Evolutionary conservation across 23 tunicate species (phyloP).

Genomic region (Trididemnum clinides): DNA sequence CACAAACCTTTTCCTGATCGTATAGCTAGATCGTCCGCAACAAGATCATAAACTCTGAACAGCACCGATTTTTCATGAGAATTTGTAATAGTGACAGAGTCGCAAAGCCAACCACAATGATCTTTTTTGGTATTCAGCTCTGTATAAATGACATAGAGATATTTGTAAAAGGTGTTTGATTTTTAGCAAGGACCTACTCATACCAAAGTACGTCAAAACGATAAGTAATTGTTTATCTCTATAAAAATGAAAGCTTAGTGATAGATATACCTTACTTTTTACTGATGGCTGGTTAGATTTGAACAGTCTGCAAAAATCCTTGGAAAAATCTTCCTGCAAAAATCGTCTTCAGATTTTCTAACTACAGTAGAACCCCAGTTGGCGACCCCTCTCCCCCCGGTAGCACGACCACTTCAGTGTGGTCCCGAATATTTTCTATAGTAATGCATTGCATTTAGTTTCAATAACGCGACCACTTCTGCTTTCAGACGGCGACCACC

Average conservation of each 20-base stretch:
- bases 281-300: neutral
- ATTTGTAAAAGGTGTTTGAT: neutral
- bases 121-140: neutral
- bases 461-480: too few relatives aligned
- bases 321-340: too few relatives aligned
- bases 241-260: too few relatives aligned
- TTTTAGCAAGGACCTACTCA: neutral
- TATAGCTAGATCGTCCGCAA: conserved; percentile 1
- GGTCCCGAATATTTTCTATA: too few relatives aligned
- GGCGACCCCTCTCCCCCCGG: too few relatives aligned
- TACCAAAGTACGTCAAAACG: neutral
- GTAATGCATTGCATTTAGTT: too few relatives aligned
- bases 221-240: too few relatives aligned
- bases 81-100: conserved; percentile 17
- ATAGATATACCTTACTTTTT: too few relatives aligned
- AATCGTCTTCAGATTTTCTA: too few relatives aligned
- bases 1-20: conserved; percentile 32
- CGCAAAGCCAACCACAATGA: conserved; percentile 47
- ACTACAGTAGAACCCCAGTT: too few relatives aligned
- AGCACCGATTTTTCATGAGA: neutral
- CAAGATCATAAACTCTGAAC: conserved; percentile 49
- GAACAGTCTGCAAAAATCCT: neutral
- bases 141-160: neutral
- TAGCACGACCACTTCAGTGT: too few relatives aligned
- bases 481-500: too few relatives aligned